A percentile compares a stretch with the other conserved stretches of the same genome.
Evolutionary conservation across 2,797 vertebrate genomes (phyloP).

Genomic region (Siniperca scherzeri): DNA sequence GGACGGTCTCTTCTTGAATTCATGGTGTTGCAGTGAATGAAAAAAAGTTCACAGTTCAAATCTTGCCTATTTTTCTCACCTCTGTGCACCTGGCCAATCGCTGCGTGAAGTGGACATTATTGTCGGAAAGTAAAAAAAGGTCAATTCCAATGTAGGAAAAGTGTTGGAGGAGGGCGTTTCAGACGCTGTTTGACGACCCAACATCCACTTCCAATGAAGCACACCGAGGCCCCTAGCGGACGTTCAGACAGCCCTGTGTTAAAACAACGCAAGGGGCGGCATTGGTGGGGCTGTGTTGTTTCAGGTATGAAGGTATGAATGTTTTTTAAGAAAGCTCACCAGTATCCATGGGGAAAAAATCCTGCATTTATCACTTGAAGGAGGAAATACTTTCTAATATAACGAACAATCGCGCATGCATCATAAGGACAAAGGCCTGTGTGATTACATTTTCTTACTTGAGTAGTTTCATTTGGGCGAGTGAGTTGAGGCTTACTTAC

Average conservation of each 20-base stretch:
- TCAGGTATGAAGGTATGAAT: background rate
- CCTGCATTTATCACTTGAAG: background rate
- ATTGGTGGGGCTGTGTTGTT: background rate
- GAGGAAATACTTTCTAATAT: background rate
- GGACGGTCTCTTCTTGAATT: background rate
- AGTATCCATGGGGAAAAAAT: background rate
- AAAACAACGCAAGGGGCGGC: background rate
- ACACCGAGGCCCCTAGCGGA: background rate
- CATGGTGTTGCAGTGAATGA: background rate
- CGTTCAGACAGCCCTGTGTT: background rate
- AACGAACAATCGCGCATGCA: background rate
- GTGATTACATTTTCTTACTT: background rate
- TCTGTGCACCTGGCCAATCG: background rate
- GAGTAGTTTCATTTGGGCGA: too few relatives aligned
- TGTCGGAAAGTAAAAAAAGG: background rate
- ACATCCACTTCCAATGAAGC: background rate
- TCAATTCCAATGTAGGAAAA: background rate
- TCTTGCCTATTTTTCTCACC: conserved; percentile 4
- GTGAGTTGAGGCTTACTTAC: too few relatives aligned
- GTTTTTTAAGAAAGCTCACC: background rate
- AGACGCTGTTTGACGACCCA: too few relatives aligned
- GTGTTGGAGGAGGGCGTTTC: background rate
- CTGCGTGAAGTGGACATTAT: fast-evolving
- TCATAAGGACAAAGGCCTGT: conserved; percentile 11
- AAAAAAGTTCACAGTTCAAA: conserved; percentile 2